These are phyloP conservation scores for Lamprologus tigripictilis DNA, from an alignment of 2,113 vertebrate species.

Conservation along the genomic window DNA sequence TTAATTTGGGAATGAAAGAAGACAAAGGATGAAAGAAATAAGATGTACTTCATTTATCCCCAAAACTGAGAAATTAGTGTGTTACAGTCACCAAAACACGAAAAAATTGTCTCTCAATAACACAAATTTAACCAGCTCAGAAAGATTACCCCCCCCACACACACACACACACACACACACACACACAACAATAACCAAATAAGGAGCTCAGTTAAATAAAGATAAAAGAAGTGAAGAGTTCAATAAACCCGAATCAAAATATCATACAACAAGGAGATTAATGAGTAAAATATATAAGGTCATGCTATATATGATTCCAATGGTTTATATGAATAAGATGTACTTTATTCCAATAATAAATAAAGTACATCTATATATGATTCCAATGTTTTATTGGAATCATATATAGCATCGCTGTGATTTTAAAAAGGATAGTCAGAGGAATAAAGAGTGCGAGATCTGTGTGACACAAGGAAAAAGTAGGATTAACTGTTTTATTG, in stretches of 20 bases:
- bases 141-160: fast-evolving
- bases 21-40: neutral
- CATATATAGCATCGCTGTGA: neutral
- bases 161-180: neutral
- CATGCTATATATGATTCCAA: neutral
- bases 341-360: neutral
- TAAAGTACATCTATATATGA: neutral
- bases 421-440: neutral
- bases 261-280: neutral
- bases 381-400: neutral
- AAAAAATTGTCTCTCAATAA: neutral
- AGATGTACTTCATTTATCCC: neutral
- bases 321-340: neutral
- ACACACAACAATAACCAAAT: fast-evolving
- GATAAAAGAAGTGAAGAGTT: neutral
- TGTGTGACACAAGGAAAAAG: neutral
- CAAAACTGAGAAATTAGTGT: fast-evolving
- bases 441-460: neutral
- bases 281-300: neutral
- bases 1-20: neutral
- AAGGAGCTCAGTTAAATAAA: neutral
- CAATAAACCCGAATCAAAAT: neutral
- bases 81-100: fast-evolving
- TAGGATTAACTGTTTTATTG: neutral
- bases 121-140: neutral